Conservation (phyloP, 2,113 vertebrate genomes). For the Grammomys dolichurus region DNA sequence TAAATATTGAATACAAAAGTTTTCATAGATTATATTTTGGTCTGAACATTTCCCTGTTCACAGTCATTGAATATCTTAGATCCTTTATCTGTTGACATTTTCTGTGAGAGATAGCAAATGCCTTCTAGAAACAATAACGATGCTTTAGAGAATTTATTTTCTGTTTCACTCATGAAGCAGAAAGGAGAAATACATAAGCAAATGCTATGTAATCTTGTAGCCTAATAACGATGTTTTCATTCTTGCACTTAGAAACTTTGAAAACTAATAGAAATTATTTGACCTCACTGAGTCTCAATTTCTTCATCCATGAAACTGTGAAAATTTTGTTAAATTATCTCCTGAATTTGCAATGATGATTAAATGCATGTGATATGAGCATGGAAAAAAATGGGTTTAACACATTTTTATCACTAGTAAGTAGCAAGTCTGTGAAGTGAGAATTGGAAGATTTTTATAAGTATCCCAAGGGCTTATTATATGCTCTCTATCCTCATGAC, state of each 20-base stretch:
- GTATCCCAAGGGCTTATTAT: not conserved
- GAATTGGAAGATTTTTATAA: not conserved
- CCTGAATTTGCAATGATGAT: not conserved
- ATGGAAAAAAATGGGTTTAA: not conserved
- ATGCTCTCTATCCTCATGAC: not conserved
- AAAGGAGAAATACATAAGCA: not conserved
- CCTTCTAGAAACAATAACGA: not conserved
- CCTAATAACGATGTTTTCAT: not conserved
- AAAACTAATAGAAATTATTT: slow-evolving; percentile 23
- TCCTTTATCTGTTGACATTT: not conserved
- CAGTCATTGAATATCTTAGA: not conserved
- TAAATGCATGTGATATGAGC: not conserved
- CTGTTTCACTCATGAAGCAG: not conserved
- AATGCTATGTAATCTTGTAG: not conserved
- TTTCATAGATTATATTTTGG: not conserved
- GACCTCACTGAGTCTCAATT: not conserved
- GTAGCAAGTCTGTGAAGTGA: not conserved
- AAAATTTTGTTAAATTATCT: not conserved
- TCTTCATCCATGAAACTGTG: slow-evolving; percentile 2
- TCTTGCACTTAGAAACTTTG: not conserved
- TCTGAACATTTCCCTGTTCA: not conserved
- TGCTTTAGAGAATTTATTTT: not conserved
- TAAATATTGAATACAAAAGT: not conserved
- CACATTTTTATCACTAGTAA: not conserved
- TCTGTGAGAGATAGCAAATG: not conserved